These are phyloP conservation scores for Lepidocyrtinus sp. DNA, from an alignment of 2,888 invertebrate genomes.

Conservation along the genomic window DNA sequence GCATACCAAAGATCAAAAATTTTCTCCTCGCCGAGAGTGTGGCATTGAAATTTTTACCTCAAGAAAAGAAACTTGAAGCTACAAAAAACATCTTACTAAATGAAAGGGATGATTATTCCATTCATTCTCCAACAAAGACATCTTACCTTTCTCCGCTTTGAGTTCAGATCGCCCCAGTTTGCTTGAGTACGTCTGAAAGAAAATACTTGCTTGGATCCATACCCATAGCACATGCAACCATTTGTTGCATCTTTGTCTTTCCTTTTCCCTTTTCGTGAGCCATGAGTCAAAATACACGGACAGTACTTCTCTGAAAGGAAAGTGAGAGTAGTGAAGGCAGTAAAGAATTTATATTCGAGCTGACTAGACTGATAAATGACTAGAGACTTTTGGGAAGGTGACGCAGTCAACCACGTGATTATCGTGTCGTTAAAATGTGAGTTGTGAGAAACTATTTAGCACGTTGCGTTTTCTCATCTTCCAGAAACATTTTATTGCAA, in stretches of 20 bases:
- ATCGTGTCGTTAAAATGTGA: background rate
- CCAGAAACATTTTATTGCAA: background rate
- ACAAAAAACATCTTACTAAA: no score
- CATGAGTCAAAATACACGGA: background rate
- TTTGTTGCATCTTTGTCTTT: constrained; percentile 49
- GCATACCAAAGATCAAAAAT: no score
- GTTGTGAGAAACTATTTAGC: background rate
- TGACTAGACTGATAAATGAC: no score
- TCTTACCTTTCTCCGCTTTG: background rate
- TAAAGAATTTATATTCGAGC: background rate
- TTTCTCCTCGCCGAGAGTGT: no score
- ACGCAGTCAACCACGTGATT: background rate
- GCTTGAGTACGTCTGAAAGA: background rate
- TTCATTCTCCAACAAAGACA: background rate
- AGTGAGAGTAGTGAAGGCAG: background rate
- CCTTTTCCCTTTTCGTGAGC: background rate
- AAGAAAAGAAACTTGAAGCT: no score
- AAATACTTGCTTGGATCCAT: background rate
- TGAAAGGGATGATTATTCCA: no score
- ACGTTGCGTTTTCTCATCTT: background rate
- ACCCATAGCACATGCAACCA: constrained; percentile 59
- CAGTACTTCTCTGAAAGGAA: background rate
- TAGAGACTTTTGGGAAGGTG: background rate
- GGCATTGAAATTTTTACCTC: no score
- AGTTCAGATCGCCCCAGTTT: background rate